These are phyloP conservation scores for Rhadina sibilatrix DNA, from an alignment of 2,113 vertebrate genomes.

Conservation along the genomic window DNA sequence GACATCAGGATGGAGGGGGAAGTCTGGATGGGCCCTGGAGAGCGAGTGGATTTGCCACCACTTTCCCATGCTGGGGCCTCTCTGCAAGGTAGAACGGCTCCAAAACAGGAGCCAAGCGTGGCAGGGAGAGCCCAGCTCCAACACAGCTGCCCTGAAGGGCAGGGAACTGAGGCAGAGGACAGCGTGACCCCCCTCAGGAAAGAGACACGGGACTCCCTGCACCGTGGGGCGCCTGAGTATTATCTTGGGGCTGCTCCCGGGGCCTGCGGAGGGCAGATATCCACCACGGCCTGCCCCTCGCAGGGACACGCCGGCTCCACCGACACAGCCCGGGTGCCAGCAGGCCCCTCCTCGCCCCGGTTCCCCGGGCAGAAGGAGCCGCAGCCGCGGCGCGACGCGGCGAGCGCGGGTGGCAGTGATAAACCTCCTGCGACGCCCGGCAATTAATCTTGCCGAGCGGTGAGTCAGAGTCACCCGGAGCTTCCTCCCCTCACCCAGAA, in stretches of 20 bases:
- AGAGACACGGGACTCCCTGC: rapidly evolving
- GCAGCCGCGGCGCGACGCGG: neutral
- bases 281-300: rapidly evolving
- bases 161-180: neutral
- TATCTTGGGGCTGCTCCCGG: neutral
- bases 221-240: rapidly evolving
- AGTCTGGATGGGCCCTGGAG: neutral
- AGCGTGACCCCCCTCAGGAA: rapidly evolving
- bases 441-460: slow-evolving; percentile 75
- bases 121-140: neutral
- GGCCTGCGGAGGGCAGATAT: neutral
- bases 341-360: neutral
- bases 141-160: neutral
- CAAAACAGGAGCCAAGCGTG: neutral
- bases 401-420: slow-evolving; percentile 61
- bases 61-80: neutral
- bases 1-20: neutral
- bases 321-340: neutral
- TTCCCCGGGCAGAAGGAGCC: neutral
- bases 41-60: neutral
- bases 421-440: slow-evolving; percentile 59
- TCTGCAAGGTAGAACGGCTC: neutral
- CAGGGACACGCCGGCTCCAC: rapidly evolving
- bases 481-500: slow-evolving; percentile 56
- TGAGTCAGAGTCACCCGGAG: slow-evolving; percentile 54